Percentiles rank a stretch among this genome's conserved stretches.
These are phyloP conservation scores for Ornithoptera priamus DNA, from an alignment of 2,888 invertebrate genomes.

Conservation along the genomic window DNA sequence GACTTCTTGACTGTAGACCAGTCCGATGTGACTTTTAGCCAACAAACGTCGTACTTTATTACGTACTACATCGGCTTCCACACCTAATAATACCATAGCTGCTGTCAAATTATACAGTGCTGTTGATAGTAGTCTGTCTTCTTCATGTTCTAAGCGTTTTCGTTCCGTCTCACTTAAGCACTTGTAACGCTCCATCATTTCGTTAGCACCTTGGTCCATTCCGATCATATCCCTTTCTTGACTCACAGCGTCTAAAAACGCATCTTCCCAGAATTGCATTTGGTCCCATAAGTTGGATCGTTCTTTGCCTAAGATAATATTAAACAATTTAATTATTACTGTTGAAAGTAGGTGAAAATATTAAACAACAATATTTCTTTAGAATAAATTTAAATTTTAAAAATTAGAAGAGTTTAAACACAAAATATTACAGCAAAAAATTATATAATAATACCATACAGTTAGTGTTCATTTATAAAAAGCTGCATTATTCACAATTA, in stretches of 20 bases:
- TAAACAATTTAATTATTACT: no score
- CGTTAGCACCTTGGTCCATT: conserved; percentile 99
- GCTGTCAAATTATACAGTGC: conserved; percentile 98
- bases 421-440: no score
- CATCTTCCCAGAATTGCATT: conserved; percentile 99
- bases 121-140: conserved; percentile 96
- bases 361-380: no score
- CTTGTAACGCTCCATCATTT: conserved; percentile 99
- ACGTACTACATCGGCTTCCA: conserved; percentile 90
- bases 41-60: conserved; percentile 93
- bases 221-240: conserved; percentile 99
- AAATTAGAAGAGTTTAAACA: no score
- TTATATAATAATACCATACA: no score
- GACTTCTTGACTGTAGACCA: conserved; percentile 98
- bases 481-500: background rate
- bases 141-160: conserved; percentile 98
- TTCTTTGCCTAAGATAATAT: conserved; percentile 81
- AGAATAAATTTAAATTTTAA: no score
- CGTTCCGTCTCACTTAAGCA: conserved; percentile 94
- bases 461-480: no score
- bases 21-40: conserved; percentile 98
- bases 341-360: no score
- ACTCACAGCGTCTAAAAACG: conserved; percentile 97
- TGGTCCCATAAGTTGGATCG: conserved; percentile 97
- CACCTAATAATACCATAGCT: conserved; percentile 95